Conservation (phyloP, 2,797 vertebrate genomes). For the Graptemys geographica region DNA sequence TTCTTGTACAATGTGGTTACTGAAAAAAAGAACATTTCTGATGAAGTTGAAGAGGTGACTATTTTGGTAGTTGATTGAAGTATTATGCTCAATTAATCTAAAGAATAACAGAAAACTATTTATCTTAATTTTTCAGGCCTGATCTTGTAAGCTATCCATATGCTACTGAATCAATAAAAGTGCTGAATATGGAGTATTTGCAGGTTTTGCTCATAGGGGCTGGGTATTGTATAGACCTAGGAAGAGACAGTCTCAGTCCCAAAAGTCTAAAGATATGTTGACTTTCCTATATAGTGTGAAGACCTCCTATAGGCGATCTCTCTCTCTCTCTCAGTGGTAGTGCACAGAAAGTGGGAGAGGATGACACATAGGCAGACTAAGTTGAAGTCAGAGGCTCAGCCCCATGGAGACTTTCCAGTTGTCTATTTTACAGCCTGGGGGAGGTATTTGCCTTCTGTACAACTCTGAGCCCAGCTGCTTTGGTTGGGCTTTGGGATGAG, state of each 20-base stretch:
- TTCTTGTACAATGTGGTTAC: not conserved
- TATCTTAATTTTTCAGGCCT: not conserved
- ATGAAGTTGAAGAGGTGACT: not conserved
- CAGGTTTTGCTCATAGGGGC: accelerated
- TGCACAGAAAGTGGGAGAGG: not conserved
- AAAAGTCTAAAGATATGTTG: not conserved
- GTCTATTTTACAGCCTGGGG: not conserved
- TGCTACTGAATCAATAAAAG: not conserved
- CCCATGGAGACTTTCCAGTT: not conserved
- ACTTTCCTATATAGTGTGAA: not conserved
- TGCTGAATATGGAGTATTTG: not conserved
- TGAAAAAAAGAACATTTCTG: not conserved
- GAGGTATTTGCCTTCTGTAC: not conserved
- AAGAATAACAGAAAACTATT: not conserved
- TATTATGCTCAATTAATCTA: not conserved
- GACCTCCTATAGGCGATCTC: accelerated
- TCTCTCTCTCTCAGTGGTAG: not conserved
- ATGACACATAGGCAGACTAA: not conserved
- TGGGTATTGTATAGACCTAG: not conserved
- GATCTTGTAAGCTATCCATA: not conserved
- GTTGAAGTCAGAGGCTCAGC: not conserved
- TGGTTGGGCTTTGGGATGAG: slow-evolving; percentile 23
- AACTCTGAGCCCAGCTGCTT: not conserved
- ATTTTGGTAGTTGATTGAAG: not conserved
- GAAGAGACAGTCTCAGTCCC: not conserved